phyloP scores from a whole-genome alignment of 2,888 invertebrate genomes.

The Cenopis cana region DNA sequence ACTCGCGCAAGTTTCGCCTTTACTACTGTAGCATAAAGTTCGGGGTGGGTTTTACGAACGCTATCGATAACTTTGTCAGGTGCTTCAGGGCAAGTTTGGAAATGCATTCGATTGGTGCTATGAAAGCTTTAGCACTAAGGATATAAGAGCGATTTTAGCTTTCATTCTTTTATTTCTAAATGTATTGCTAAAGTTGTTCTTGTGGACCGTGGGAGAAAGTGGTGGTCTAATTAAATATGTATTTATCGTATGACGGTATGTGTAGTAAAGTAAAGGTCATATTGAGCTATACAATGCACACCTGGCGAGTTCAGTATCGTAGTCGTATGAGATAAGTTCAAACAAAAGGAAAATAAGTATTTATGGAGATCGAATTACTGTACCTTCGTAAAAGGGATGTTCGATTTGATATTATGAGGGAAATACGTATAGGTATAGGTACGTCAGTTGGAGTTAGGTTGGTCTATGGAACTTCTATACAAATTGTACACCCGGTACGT shows the following conservation, averaged over 20 bases:
- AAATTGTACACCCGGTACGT: no score
- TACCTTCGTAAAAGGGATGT: not conserved
- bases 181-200: conserved; percentile 47
- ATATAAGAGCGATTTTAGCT: conserved; percentile 43
- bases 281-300: conserved; percentile 59
- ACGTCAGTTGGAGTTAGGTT: not conserved
- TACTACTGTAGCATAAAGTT: not conserved
- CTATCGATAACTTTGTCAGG: conserved; percentile 26
- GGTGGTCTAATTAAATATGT: conserved; percentile 76
- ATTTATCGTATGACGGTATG: conserved; percentile 68
- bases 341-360: conserved; percentile 6
- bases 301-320: conserved; percentile 59
- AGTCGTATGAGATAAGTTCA: conserved; percentile 18
- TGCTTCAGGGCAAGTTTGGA: conserved; percentile 33
- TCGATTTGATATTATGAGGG: conserved; percentile 5
- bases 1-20: not conserved
- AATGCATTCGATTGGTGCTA: conserved; percentile 43
- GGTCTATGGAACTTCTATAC: no score
- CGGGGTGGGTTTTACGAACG: not conserved
- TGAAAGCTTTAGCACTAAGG: conserved; percentile 36
- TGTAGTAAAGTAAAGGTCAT: conserved; percentile 59
- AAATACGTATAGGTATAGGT: no score
- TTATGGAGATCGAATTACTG: conserved; percentile 17
- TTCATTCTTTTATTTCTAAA: not conserved
- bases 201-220: conserved; percentile 77